Percentiles rank a stretch among this genome's conserved stretches.
Evolutionary conservation across 2,888 invertebrate genomes (phyloP).

Genomic region (Eretmocerus hayati): DNA sequence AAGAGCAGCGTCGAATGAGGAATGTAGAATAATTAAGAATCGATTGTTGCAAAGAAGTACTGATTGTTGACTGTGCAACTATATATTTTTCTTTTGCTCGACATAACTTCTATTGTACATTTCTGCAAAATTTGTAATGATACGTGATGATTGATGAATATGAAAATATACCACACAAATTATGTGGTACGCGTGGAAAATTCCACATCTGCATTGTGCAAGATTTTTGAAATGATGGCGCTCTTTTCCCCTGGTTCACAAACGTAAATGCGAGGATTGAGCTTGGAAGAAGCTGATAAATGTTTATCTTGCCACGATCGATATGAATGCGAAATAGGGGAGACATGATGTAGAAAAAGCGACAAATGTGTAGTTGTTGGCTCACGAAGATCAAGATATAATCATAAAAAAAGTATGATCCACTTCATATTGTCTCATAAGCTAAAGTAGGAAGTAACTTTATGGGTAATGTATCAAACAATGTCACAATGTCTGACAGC

Average conservation of each 20-base stretch:
- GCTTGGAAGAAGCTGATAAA: no score
- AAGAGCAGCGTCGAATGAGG: neutral
- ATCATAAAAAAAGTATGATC: conserved; percentile 20
- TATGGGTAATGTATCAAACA: conserved; percentile 23
- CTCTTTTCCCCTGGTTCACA: no score
- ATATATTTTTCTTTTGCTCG: conserved; percentile 21
- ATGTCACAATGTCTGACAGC: conserved; percentile 16
- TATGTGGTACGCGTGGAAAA: conserved; percentile 1
- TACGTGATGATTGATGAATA: conserved; percentile 9
- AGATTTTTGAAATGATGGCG: no score
- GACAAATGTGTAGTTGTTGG: no score
- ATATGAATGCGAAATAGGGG: neutral
- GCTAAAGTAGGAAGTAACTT: conserved; percentile 24
- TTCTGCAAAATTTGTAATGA: conserved; percentile 26
- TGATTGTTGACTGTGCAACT: conserved; percentile 21
- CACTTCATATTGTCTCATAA: conserved; percentile 27
- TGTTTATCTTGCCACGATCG: neutral
- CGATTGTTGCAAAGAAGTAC: conserved; percentile 14
- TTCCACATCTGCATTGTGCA: conserved; percentile 1
- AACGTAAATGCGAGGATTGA: no score
- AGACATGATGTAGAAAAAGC: neutral
- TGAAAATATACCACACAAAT: conserved; percentile 15
- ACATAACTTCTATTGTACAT: conserved; percentile 26
- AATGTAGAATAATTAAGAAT: conserved; percentile 1
- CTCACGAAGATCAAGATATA: neutral